phyloP scores from a whole-genome alignment of 2,113 vertebrate genomes.

The Ophiodon elongatus region DNA sequence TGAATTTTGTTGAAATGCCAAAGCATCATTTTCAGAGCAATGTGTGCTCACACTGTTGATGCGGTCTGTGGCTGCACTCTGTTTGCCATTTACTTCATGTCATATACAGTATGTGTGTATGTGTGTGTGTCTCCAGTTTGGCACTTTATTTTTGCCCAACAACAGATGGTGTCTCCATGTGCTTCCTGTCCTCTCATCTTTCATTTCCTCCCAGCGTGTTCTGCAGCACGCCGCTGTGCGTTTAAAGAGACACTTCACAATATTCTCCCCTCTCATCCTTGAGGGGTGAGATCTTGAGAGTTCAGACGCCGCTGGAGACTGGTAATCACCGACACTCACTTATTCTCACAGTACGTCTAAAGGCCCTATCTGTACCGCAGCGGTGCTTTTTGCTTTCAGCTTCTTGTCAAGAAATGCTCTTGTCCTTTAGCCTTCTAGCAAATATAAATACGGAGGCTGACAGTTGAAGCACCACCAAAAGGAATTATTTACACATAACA shows the following conservation, averaged over 20 bases:
- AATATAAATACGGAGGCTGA: background rate
- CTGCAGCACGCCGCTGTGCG: constrained; percentile 16
- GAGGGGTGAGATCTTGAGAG: constrained; percentile 2
- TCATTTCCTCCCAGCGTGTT: constrained; percentile 60
- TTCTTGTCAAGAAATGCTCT: background rate
- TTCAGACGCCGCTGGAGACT: constrained; percentile 15
- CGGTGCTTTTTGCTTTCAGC: background rate
- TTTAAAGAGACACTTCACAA: constrained; percentile 55
- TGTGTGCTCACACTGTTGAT: background rate
- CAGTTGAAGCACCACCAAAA: background rate
- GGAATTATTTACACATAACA: background rate
- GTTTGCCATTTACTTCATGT: constrained; percentile 25
- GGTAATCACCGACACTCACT: constrained; percentile 9
- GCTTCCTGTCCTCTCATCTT: constrained; percentile 65
- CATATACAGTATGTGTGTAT: constrained; percentile 4
- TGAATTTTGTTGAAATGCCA: background rate
- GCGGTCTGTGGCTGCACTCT: background rate
- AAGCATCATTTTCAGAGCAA: background rate
- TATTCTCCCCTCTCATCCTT: constrained; percentile 17
- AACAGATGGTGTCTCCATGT: constrained; percentile 77
- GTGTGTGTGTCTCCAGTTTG: constrained; percentile 24
- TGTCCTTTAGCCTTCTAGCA: background rate
- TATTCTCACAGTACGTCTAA: constrained; percentile 32
- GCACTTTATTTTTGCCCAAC: constrained; percentile 55
- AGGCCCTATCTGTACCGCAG: constrained; percentile 9